These are phyloP conservation scores for Cynopterus sphinx DNA, from an alignment of 2,797 vertebrate genomes.

Conservation along the genomic window DNA sequence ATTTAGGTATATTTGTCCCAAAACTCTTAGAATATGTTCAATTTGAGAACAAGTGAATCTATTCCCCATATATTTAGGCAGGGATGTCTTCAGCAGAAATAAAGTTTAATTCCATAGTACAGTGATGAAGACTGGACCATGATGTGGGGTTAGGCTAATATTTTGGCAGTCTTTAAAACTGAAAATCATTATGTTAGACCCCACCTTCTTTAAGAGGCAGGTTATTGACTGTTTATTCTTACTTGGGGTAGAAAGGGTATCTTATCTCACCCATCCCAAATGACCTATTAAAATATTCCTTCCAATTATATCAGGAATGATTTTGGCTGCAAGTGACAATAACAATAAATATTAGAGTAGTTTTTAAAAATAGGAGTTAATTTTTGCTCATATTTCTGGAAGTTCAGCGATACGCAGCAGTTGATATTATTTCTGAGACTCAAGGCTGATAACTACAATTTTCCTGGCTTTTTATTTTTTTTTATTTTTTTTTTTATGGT, in stretches of 20 bases:
- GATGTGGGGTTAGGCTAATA: neutral
- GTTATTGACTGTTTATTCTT: neutral
- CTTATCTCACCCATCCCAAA: neutral
- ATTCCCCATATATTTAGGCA: neutral
- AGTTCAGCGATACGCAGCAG: neutral
- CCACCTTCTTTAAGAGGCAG: neutral
- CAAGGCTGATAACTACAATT: neutral
- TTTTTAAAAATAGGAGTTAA: neutral
- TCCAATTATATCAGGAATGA: neutral
- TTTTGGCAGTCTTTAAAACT: neutral
- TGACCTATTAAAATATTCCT: slow-evolving; percentile 8
- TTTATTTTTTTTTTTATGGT: neutral
- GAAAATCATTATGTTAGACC: neutral
- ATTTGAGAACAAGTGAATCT: neutral
- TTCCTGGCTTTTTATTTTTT: neutral
- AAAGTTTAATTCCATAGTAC: neutral
- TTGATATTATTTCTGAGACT: neutral
- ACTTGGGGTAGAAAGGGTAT: neutral
- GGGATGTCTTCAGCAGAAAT: neutral
- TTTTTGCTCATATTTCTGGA: slow-evolving; percentile 23
- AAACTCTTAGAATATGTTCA: neutral
- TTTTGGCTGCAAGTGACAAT: neutral
- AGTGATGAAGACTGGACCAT: neutral
- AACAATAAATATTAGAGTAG: neutral
- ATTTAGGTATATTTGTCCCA: neutral